A percentile compares a stretch with the other conserved stretches of the same genome.
Evolutionary conservation across 2,888 invertebrate species (phyloP).

Genomic region (Yponomeuta plumbellus): DNA sequence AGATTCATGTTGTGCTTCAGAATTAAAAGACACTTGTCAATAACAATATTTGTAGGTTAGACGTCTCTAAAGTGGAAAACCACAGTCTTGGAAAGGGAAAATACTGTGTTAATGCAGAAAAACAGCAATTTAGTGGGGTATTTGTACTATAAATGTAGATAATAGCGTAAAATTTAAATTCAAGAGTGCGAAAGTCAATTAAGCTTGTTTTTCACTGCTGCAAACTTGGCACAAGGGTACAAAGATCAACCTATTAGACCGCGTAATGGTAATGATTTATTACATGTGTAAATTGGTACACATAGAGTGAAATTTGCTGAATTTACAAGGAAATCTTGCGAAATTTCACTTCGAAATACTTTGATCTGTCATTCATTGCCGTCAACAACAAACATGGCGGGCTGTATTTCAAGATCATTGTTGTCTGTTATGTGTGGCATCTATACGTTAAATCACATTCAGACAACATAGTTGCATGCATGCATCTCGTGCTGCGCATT

Average conservation of each 20-base stretch:
- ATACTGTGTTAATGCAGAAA: background rate
- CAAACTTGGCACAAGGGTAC: background rate
- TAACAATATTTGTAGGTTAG: background rate
- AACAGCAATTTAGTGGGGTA: background rate
- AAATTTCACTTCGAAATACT: background rate
- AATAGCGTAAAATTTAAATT: background rate
- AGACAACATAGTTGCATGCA: no score
- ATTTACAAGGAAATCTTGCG: background rate
- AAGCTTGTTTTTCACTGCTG: background rate
- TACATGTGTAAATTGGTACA: background rate
- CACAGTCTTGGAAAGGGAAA: background rate
- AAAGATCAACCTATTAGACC: background rate
- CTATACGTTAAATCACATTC: no score
- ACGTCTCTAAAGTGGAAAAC: background rate
- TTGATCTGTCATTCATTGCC: background rate
- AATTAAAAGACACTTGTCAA: background rate
- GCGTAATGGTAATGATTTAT: background rate
- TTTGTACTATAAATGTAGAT: background rate
- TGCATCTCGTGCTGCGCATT: no score
- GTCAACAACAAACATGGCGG: background rate
- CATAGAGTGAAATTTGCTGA: background rate
- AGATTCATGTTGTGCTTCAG: conserved; percentile 22
- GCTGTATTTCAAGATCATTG: background rate
- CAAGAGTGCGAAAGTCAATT: background rate
- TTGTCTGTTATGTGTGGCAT: no score